Evolutionary conservation across 2,113 vertebrate genomes (phyloP).

Genomic region (Lycocorax pyrrhopterus): DNA sequence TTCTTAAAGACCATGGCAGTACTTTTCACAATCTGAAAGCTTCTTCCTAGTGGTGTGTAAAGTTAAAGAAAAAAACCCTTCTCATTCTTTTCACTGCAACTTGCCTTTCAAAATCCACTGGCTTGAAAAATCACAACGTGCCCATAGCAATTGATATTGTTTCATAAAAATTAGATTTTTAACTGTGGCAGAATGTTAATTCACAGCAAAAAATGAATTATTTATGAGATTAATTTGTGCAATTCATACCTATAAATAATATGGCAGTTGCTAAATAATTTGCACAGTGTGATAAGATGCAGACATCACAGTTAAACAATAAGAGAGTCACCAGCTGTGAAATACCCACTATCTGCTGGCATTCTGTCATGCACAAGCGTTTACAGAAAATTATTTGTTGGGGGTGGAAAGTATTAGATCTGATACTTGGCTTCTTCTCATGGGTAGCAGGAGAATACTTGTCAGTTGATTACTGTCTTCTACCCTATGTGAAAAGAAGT

Average conservation of each 20-base stretch:
- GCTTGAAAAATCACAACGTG: neutral
- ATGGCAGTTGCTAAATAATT: slow-evolving; percentile 73
- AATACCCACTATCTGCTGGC: slow-evolving; percentile 38
- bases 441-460: slow-evolving; percentile 31
- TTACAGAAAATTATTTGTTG: slow-evolving; percentile 55
- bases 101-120: slow-evolving; percentile 2
- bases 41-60: neutral
- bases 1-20: neutral
- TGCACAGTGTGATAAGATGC: slow-evolving; percentile 55
- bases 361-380: slow-evolving; percentile 24
- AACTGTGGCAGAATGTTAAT: slow-evolving; percentile 47
- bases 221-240: slow-evolving; percentile 73
- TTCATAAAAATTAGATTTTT: slow-evolving; percentile 54
- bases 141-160: neutral
- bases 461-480: slow-evolving; percentile 51
- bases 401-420: slow-evolving; percentile 37
- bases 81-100: neutral
- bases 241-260: slow-evolving; percentile 75
- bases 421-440: slow-evolving; percentile 16
- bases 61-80: neutral
- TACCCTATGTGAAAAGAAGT: slow-evolving; percentile 20
- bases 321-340: slow-evolving; percentile 40
- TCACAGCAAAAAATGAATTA: slow-evolving; percentile 64
- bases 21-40: slow-evolving; percentile 8
- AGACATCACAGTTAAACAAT: slow-evolving; percentile 56